These are phyloP conservation scores for Bombyx huttoni DNA, from an alignment of 2,888 invertebrate genomes.

Conservation along the genomic window DNA sequence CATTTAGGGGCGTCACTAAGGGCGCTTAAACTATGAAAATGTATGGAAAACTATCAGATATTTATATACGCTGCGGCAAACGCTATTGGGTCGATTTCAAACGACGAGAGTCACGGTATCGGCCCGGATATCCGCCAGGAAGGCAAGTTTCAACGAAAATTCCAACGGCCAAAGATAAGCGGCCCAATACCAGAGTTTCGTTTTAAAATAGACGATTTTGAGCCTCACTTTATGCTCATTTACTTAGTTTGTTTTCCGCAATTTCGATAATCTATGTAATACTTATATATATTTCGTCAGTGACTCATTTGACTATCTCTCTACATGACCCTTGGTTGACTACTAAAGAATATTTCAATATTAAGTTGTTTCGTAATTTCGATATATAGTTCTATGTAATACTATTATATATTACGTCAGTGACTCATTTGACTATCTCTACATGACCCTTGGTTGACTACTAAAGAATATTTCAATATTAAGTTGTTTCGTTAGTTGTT, in stretches of 20 bases:
- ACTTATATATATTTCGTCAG: no score
- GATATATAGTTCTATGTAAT: not conserved
- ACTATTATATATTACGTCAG: no score
- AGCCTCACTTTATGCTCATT: not conserved
- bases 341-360: no score
- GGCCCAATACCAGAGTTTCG: conserved; percentile 17
- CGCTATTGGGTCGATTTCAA: conserved; percentile 11
- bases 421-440: no score
- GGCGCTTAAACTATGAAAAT: not conserved
- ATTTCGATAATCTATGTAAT: no score
- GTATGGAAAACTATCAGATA: not conserved
- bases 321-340: no score
- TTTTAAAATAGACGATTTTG: conserved; percentile 6
- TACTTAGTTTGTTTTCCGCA: not conserved
- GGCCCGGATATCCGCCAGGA: conserved; percentile 24
- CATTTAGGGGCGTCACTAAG: no score
- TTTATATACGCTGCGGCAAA: not conserved
- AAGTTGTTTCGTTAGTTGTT: no score
- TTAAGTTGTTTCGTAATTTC: no score
- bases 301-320: no score
- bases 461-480: no score
- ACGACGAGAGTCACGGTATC: conserved; percentile 20
- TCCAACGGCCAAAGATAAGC: conserved; percentile 24
- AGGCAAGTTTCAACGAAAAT: conserved; percentile 25
- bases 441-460: no score